These are phyloP conservation scores for Entomobrya proxima DNA, from an alignment of 2,888 invertebrate genomes.

Conservation along the genomic window DNA sequence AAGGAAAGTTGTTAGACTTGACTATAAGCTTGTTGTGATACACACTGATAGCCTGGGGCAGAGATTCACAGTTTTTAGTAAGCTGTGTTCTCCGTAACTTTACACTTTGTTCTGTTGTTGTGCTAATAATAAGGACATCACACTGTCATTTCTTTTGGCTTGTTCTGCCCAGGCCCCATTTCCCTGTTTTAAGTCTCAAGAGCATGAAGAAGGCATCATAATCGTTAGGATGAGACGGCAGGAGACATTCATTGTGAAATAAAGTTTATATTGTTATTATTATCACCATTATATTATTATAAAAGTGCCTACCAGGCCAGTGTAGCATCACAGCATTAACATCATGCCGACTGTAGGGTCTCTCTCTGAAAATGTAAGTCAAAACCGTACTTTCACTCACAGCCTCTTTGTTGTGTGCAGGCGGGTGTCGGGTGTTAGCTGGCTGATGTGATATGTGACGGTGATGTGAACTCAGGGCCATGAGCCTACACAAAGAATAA, in stretches of 20 bases:
- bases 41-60: slow-evolving; percentile 53
- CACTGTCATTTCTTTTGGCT: neutral
- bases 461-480: slow-evolving; percentile 32
- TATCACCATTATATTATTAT: slow-evolving; percentile 22
- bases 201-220: slow-evolving; percentile 14
- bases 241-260: slow-evolving; percentile 31
- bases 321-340: too few relatives aligned
- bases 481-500: slow-evolving; percentile 41
- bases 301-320: neutral
- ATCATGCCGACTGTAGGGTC: too few relatives aligned
- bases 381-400: neutral
- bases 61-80: slow-evolving; percentile 38
- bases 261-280: slow-evolving; percentile 25
- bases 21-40: slow-evolving; percentile 55
- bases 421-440: neutral
- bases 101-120: neutral
- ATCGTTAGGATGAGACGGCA: slow-evolving; percentile 23
- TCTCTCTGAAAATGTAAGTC: neutral
- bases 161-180: neutral
- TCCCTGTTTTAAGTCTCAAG: slow-evolving; percentile 21
- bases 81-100: slow-evolving; percentile 23
- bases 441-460: slow-evolving; percentile 34
- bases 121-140: slow-evolving; percentile 34
- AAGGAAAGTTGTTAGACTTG: slow-evolving; percentile 32
- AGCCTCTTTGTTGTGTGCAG: neutral